These are phyloP conservation scores for Cheilosia vernalis DNA, from an alignment of 2,888 invertebrate species.

Conservation along the genomic window DNA sequence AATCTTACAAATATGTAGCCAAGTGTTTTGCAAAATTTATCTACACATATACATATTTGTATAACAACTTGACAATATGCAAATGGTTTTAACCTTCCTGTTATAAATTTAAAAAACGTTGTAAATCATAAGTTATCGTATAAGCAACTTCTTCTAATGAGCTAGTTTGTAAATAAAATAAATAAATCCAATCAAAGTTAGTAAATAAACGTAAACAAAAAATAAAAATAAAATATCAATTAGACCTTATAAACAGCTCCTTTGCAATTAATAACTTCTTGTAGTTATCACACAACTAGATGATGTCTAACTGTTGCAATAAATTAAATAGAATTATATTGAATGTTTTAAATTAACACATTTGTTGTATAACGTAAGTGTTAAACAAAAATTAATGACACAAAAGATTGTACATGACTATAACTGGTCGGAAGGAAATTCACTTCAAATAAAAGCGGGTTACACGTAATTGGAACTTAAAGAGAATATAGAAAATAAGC, in stretches of 20 bases:
- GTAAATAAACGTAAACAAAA: not conserved
- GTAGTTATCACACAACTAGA: conserved; percentile 52
- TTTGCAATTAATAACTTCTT: conserved; percentile 39
- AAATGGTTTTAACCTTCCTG: conserved; percentile 66
- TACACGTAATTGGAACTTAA: not conserved
- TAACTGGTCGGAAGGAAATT: not conserved
- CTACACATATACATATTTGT: conserved; percentile 71
- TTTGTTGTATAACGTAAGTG: conserved; percentile 30
- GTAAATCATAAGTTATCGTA: conserved; percentile 16
- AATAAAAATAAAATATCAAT: conserved; percentile 15
- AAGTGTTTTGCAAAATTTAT: conserved; percentile 62
- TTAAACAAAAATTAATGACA: conserved; percentile 3
- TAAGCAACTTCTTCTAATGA: conserved; percentile 29
- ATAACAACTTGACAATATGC: conserved; percentile 72
- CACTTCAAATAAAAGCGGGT: not conserved
- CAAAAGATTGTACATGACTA: not conserved
- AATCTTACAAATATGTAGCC: conserved; percentile 33
- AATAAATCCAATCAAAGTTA: conserved; percentile 53
- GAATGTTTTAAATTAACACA: conserved; percentile 39
- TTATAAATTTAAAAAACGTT: conserved; percentile 19
- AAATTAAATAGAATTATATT: conserved; percentile 30
- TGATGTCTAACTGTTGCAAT: conserved; percentile 65
- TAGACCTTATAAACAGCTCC: conserved; percentile 34
- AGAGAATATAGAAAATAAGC: not conserved
- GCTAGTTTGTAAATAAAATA: conserved; percentile 44